Conservation (phyloP, 2,113 vertebrate genomes). For the Hucho hucho region DNA sequence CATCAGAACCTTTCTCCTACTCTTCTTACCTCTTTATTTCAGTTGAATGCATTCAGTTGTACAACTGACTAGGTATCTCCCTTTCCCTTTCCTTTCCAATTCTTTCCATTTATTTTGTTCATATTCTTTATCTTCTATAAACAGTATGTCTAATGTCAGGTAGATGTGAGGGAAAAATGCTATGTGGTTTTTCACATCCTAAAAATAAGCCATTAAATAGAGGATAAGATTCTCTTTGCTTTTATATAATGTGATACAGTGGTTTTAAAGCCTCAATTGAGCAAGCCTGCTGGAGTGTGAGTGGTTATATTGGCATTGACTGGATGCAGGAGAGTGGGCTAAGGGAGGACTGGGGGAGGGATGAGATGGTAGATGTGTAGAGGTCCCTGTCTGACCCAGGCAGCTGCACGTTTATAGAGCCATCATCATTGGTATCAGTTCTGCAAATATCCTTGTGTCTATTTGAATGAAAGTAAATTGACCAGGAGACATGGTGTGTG, state of each 20-base stretch:
- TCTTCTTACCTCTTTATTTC: neutral
- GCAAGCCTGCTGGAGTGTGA: neutral
- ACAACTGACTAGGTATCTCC: too few species aligned
- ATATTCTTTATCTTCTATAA: neutral
- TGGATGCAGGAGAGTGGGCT: constrained; percentile 20
- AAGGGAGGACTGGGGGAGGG: too few species aligned
- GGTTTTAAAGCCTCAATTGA: too few species aligned
- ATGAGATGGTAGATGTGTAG: constrained; percentile 37
- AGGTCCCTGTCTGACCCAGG: constrained; percentile 37
- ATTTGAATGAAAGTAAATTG: constrained; percentile 30
- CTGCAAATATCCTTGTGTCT: constrained; percentile 29
- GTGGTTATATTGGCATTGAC: neutral
- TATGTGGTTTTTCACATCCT: too few species aligned
- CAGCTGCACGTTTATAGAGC: constrained; percentile 49
- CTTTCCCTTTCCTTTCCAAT: too few species aligned
- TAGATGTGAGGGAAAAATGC: too few species aligned
- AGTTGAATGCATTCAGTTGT: too few species aligned
- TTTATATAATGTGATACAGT: neutral
- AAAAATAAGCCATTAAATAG: too few species aligned
- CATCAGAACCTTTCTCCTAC: constrained; percentile 26
- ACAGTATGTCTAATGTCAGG: too few species aligned
- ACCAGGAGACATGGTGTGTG: constrained; percentile 20
- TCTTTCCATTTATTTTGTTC: neutral
- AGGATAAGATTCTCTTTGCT: neutral
- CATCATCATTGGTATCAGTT: constrained; percentile 38